Evolutionary conservation across 1,140 invertebrate genomes (phyloP).

Genomic region (Rhopalosiphum padi): DNA sequence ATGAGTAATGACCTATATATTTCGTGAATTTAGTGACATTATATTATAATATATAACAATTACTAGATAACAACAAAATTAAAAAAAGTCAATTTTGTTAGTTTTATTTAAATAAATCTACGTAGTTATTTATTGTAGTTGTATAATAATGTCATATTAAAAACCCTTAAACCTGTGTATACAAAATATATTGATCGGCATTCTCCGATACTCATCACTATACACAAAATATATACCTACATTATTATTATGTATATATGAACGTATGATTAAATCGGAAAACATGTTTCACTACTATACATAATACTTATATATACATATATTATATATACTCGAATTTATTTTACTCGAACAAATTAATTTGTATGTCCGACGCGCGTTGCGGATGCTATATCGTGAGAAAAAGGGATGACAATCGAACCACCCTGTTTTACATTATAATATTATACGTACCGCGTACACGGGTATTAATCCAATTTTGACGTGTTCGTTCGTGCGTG

Average conservation of each 20-base stretch:
- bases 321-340: neutral
- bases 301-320: too few relatives aligned
- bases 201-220: neutral
- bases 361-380: neutral
- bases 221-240: neutral
- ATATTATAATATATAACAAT: too few relatives aligned
- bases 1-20: too few relatives aligned
- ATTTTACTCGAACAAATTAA: neutral
- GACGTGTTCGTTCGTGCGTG: constrained; percentile 1
- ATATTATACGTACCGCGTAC: neutral
- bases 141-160: neutral
- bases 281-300: neutral
- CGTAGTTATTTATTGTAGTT: too few relatives aligned
- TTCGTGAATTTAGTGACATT: too few relatives aligned
- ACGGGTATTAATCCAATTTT: constrained; percentile 22
- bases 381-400: constrained; percentile 12
- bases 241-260: neutral
- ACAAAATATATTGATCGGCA: neutral
- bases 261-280: neutral
- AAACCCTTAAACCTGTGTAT: neutral
- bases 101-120: too few relatives aligned
- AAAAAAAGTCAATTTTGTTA: too few relatives aligned
- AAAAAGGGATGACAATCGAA: neutral
- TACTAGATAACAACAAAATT: too few relatives aligned
- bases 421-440: constrained; percentile 34